Percentiles rank a stretch among this genome's conserved stretches.
These are phyloP conservation scores for Caenorhabditis wallacei DNA, from an alignment of 2,888 invertebrate genomes.

Conservation along the genomic window DNA sequence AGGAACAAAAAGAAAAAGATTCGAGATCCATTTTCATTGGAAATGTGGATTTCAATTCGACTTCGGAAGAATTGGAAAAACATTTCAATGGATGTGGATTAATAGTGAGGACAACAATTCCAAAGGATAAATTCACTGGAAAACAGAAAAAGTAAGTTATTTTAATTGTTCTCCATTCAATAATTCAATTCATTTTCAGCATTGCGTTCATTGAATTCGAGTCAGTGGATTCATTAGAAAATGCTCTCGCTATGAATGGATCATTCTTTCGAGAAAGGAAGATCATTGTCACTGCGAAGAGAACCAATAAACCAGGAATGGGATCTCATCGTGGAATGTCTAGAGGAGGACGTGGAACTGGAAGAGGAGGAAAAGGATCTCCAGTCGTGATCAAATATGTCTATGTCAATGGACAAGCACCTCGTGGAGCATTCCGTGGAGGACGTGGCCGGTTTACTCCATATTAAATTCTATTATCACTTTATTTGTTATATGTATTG, in stretches of 20 bases:
- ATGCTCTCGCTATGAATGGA: neutral
- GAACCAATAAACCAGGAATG: slow-evolving; percentile 20
- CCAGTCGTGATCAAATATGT: neutral
- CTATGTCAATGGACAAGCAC: slow-evolving; percentile 1
- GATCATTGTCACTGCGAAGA: neutral
- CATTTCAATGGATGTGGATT: slow-evolving; percentile 8
- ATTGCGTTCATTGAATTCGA: slow-evolving; percentile 8
- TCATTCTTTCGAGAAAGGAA: neutral
- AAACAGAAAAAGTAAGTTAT: slow-evolving; percentile 1
- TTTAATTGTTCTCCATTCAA: neutral
- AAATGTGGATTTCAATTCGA: slow-evolving; percentile 15
- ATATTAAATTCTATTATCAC: too few species aligned
- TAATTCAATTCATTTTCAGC: neutral
- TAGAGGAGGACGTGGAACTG: neutral
- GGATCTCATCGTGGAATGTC: neutral
- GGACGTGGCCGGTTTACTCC: neutral
- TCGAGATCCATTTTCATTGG: neutral
- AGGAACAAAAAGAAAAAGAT: slow-evolving; percentile 12
- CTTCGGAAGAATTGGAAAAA: neutral
- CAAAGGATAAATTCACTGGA: neutral
- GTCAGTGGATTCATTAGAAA: neutral
- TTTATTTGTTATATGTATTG: too few species aligned
- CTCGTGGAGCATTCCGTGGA: neutral
- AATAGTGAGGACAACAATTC: slow-evolving; percentile 8
- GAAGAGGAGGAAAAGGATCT: neutral